A percentile compares a stretch with the other conserved stretches of the same genome.
phyloP scores from a whole-genome alignment of 2,797 vertebrate genomes.

The Carduelis carduelis region DNA sequence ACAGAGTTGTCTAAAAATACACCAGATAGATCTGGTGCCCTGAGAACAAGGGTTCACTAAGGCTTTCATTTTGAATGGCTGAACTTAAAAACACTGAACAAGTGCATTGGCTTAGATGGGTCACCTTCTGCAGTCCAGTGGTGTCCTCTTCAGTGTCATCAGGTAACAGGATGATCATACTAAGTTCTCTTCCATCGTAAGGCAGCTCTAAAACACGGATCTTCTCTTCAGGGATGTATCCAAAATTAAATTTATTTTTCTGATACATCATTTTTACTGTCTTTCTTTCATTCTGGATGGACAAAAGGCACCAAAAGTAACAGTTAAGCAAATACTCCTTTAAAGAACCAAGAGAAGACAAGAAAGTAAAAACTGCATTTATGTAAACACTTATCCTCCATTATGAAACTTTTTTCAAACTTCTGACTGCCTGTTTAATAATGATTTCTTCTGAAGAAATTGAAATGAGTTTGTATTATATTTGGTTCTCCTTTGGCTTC shows the following conservation, averaged over 20 bases:
- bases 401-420: background rate
- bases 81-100: background rate
- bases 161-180: conserved; percentile 90
- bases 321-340: background rate
- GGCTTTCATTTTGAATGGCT: background rate
- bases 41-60: background rate
- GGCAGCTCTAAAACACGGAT: conserved; percentile 86
- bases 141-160: conserved; percentile 73
- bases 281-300: conserved; percentile 79
- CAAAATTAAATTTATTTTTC: conserved; percentile 79
- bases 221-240: conserved; percentile 77
- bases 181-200: conserved; percentile 81
- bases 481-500: background rate
- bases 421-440: background rate
- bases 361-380: background rate
- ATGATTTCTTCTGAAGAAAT: background rate
- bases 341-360: background rate
- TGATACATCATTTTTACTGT: conserved; percentile 92
- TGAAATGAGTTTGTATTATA: background rate
- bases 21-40: background rate
- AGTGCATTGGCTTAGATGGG: background rate
- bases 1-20: background rate
- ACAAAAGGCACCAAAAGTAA: background rate
- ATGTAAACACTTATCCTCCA: background rate
- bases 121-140: conserved; percentile 83